phyloP scores from a whole-genome alignment of 2,113 vertebrate genomes.

The Rhinoptilus africanus region DNA sequence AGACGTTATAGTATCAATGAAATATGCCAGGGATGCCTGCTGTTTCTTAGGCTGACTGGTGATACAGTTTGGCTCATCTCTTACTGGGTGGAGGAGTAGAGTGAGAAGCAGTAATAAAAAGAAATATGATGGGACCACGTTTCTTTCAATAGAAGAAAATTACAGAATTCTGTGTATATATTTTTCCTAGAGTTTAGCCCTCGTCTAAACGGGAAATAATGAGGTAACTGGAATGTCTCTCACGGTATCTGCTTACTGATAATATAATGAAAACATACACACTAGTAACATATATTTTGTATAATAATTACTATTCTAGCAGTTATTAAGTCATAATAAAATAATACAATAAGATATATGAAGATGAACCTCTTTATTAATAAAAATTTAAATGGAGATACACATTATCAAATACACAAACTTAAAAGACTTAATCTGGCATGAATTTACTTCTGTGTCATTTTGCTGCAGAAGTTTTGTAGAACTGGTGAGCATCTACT shows the following conservation, averaged over 20 bases:
- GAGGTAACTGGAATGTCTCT: slow-evolving; percentile 22
- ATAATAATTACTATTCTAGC: not conserved
- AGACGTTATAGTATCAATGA: not conserved
- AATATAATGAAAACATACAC: not conserved
- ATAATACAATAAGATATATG: not conserved
- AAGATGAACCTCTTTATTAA: not conserved
- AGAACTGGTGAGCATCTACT: not conserved
- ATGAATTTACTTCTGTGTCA: not conserved
- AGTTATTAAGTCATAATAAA: not conserved
- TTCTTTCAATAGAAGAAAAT: not conserved
- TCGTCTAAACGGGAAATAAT: not conserved
- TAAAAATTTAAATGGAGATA: not conserved
- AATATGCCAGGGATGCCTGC: not conserved
- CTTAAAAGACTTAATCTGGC: not conserved
- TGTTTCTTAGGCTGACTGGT: not conserved
- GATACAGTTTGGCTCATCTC: not conserved
- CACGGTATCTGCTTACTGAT: not conserved
- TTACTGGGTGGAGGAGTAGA: not conserved
- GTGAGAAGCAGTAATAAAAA: not conserved
- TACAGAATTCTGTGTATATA: not conserved
- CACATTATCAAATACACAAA: not conserved
- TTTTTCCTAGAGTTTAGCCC: not conserved
- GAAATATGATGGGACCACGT: not conserved
- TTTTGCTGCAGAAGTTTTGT: not conserved
- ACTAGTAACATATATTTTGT: not conserved